Evolutionary conservation across 1,140 invertebrate species (phyloP), one percentile per base, ranked within the genome.

Genomic region (Vanessa atalanta): DNA sequence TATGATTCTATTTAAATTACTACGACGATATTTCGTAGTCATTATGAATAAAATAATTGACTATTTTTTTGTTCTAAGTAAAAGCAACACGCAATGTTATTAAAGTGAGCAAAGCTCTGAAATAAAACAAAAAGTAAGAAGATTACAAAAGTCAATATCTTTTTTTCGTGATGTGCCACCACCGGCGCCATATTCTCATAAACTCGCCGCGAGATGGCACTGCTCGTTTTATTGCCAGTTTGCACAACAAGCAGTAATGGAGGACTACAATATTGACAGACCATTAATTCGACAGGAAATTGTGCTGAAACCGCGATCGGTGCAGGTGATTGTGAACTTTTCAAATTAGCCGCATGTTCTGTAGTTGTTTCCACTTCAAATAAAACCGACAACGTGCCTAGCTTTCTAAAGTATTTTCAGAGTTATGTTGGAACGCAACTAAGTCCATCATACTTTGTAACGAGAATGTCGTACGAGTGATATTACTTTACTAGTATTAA

Each of bases 261-360:
- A 90, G 82, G 86, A 86, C 85, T 90, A 88, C 89, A 90, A 90
- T 93, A 93, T 93, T 93, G 91, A 89, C 89, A 93, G 87, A 93
- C 88, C 91, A 91, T 93, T 93, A 93, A 93, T 93, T 93, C 88
- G 85, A 78, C 87, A 93, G 88, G 86, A 91, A 90, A 93, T 93
- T 91, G 90, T 90, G 89, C 91, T 89, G 89, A 87, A 88, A 81
- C 83, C 82, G 88, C 86, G 78, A 80, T 86, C 78, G 74, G 77
- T 85, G 83, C 83, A 90, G 88, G 91, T 91, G 91, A 91, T 91
- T 88, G 87, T 88, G 89, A 93, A 93, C 89, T 93, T 91, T 91
- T 91, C 89, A 89, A 91, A 91, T 92, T 90, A 92, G 86, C 89
- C 80, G 86, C 87, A 83, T 86, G 87, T 79, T 86, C 77, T 73